Conservation (phyloP, 2,888 invertebrate species). For the Ornithoptera alexandrae region DNA sequence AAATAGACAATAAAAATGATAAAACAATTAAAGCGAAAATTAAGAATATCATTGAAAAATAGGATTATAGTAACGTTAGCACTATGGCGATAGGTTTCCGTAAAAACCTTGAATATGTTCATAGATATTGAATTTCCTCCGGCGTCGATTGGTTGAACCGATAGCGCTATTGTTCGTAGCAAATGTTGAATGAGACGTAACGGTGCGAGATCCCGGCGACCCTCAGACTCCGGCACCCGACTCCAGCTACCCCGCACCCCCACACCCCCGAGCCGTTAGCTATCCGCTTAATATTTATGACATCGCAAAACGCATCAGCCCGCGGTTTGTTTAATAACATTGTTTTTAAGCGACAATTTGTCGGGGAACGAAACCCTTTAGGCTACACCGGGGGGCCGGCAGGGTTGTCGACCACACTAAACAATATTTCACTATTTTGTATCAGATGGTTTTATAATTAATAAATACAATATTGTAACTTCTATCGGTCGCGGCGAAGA, state of each 20-base stretch:
- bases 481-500: no score
- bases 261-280: conserved; percentile 25
- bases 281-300: conserved; percentile 73
- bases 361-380: conserved; percentile 53
- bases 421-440: background rate
- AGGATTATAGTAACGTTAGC: no score
- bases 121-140: no score
- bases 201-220: conserved; percentile 4
- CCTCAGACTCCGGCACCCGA: background rate
- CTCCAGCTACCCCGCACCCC: background rate
- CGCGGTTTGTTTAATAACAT: conserved; percentile 77
- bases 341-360: conserved; percentile 77
- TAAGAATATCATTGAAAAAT: no score
- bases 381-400: conserved; percentile 57
- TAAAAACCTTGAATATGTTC: no score
- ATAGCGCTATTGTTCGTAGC: conserved; percentile 1
- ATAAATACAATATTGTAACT: no score
- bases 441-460: no score
- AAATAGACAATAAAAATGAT: no score
- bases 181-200: conserved; percentile 11
- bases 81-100: no score
- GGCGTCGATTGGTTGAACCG: background rate
- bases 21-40: no score
- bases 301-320: conserved; percentile 73
- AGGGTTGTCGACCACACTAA: conserved; percentile 50